Percentiles rank a stretch among this genome's conserved stretches.
phyloP scores from a whole-genome alignment of 2,888 invertebrate species.

The Trilocha varians region DNA sequence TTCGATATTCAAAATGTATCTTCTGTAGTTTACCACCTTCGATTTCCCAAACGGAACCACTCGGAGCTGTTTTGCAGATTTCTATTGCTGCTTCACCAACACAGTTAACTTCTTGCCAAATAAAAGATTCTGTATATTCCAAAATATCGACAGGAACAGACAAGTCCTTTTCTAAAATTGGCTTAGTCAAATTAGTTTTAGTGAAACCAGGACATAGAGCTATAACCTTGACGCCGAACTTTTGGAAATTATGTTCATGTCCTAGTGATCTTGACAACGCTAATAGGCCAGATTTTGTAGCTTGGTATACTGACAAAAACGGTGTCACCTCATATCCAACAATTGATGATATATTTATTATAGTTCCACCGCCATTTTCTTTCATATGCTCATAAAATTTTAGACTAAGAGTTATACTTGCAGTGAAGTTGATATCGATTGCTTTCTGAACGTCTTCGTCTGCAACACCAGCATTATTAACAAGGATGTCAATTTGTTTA shows the following conservation, averaged over 20 bases:
- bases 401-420: not conserved
- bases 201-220: constrained; percentile 1
- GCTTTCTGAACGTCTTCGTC: not conserved
- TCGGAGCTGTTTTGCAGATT: no score
- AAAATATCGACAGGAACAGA: no score
- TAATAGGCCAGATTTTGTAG: not conserved
- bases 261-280: not conserved
- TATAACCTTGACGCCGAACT: not conserved
- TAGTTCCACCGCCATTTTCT: not conserved
- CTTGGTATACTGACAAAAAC: not conserved
- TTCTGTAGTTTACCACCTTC: no score
- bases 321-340: not conserved
- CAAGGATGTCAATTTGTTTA: constrained; percentile 10
- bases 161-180: not conserved
- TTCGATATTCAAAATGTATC: no score
- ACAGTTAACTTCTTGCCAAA: no score
- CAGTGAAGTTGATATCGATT: not conserved
- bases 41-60: no score
- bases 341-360: not conserved
- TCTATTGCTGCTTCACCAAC: no score
- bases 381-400: not conserved
- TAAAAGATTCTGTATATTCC: no score
- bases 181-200: not conserved
- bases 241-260: not conserved
- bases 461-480: constrained; percentile 33